phyloP scores from a whole-genome alignment of 2,113 vertebrate species.

The Ageneiosus marmoratus region DNA sequence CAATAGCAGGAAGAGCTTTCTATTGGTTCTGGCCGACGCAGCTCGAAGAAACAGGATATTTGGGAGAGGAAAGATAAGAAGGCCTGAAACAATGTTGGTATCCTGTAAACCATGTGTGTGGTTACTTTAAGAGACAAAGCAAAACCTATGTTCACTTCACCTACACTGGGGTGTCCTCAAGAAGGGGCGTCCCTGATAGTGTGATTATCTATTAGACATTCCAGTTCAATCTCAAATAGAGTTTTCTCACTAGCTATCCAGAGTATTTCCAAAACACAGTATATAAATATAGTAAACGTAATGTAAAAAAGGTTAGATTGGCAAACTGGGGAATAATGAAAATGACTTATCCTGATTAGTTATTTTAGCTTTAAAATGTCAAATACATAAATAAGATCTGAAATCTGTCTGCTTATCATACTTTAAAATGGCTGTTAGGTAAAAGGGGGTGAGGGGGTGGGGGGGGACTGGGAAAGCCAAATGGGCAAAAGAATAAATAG shows the following conservation, averaged over 20 bases:
- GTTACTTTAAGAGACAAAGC: conserved; percentile 25
- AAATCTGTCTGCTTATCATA: not conserved
- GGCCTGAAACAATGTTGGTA: conserved; percentile 92
- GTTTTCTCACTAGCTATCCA: not conserved
- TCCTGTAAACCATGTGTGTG: conserved; percentile 82
- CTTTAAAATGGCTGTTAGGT: not conserved
- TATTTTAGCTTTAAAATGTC: not conserved
- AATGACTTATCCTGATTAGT: not conserved
- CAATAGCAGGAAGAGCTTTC: conserved; percentile 92
- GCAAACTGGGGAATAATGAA: not conserved
- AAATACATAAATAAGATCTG: not conserved
- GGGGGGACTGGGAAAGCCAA: conserved; percentile 34
- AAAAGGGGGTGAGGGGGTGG: not conserved
- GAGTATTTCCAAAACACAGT: not conserved
- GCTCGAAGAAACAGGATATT: conserved; percentile 95
- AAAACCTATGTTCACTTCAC: conserved; percentile 37
- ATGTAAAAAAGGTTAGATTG: not conserved
- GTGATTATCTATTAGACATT: conserved; percentile 54
- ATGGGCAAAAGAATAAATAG: not conserved
- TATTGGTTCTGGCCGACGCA: conserved; percentile 87
- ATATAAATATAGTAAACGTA: not conserved
- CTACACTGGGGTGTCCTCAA: conserved; percentile 61
- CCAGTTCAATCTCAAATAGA: not conserved
- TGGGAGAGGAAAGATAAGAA: conserved; percentile 91
- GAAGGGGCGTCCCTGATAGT: conserved; percentile 73